Percentiles rank a stretch among this genome's conserved stretches.
Conservation (phyloP, 2,888 invertebrate genomes). For the Strigamia maritima region DNA sequence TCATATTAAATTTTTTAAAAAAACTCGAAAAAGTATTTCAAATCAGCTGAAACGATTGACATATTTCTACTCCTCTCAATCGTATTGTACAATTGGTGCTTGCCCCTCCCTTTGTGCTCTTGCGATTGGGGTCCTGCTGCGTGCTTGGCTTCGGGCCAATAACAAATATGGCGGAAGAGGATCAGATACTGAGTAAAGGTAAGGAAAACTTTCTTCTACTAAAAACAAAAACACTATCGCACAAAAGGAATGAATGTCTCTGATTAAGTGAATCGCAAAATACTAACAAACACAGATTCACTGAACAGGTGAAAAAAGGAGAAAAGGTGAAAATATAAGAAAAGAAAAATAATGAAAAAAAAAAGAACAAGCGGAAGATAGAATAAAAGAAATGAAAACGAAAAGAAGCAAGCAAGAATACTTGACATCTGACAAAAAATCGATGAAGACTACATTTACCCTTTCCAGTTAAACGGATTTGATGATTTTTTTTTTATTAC, state of each 20-base stretch:
- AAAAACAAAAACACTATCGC: not conserved
- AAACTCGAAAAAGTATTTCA: not conserved
- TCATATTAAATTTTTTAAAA: no score
- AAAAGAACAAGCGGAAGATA: not conserved
- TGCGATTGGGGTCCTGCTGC: not conserved
- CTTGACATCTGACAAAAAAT: conserved; percentile 10
- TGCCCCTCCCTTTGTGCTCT: conserved; percentile 4
- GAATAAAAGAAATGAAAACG: not conserved
- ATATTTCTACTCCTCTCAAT: not conserved
- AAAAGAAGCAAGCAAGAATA: conserved; percentile 1
- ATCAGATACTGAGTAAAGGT: conserved; percentile 4
- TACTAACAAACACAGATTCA: not conserved
- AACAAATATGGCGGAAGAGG: conserved; percentile 4
- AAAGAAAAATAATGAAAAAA: not conserved
- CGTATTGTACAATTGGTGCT: not conserved
- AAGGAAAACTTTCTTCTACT: not conserved
- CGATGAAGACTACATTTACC: not conserved
- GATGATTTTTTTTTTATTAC: not conserved
- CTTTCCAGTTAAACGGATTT: not conserved
- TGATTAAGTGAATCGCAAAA: not conserved
- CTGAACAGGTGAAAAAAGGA: not conserved
- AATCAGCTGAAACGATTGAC: not conserved
- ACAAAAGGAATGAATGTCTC: not conserved
- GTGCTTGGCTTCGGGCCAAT: not conserved
- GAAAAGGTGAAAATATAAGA: not conserved